A percentile compares a stretch with the other conserved stretches of the same genome.
Evolutionary conservation across 2,797 vertebrate species (phyloP).

Genomic region (Darevskia nairensis): DNA sequence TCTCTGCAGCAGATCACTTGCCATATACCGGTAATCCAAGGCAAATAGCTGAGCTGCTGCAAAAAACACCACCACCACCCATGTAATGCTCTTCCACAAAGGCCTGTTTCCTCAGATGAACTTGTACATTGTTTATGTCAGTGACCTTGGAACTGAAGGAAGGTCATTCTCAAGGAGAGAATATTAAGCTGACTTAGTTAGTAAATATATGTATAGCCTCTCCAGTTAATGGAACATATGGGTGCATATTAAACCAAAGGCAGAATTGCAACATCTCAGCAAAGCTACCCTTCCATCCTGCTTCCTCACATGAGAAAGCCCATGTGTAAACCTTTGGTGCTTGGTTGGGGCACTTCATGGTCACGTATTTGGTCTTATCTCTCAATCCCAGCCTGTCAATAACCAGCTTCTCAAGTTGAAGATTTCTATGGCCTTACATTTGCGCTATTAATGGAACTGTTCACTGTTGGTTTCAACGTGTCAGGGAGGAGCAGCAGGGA

Average conservation of each 20-base stretch:
- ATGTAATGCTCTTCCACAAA: background rate
- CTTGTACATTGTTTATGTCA: slow-evolving; percentile 16
- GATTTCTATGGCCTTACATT: background rate
- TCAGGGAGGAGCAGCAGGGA: background rate
- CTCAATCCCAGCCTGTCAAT: slow-evolving; percentile 56
- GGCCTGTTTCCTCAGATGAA: slow-evolving; percentile 8
- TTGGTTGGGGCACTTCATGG: background rate
- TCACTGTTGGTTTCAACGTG: rapidly evolving
- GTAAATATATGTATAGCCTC: slow-evolving; percentile 59
- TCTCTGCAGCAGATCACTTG: background rate
- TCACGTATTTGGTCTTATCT: rapidly evolving
- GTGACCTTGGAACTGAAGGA: background rate
- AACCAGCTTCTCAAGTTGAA: background rate
- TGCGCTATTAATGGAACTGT: background rate
- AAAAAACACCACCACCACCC: background rate
- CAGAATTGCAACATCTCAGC: background rate
- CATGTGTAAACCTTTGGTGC: background rate
- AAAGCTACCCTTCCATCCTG: background rate
- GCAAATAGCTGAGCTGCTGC: background rate
- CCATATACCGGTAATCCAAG: background rate
- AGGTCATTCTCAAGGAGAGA: slow-evolving; percentile 12
- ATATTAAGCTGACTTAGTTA: slow-evolving; percentile 27
- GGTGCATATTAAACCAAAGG: slow-evolving; percentile 10
- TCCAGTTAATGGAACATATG: slow-evolving; percentile 44
- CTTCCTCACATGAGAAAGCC: slow-evolving; percentile 17